phyloP scores from a whole-genome alignment of 2,888 invertebrate species.

The Nemurella pictetii region DNA sequence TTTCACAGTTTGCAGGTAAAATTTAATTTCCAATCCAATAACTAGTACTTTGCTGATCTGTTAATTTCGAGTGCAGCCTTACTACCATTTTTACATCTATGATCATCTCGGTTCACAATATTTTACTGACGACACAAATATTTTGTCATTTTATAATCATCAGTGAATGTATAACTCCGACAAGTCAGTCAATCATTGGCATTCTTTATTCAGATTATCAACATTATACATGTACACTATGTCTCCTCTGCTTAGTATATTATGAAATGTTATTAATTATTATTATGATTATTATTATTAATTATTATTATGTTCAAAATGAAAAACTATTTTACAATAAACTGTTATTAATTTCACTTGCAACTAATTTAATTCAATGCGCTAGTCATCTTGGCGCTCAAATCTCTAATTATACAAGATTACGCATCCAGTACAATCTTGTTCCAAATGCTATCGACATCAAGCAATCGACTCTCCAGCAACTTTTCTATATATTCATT shows the following conservation, averaged over 20 bases:
- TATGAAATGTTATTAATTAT: background rate
- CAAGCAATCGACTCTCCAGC: background rate
- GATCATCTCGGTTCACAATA: background rate
- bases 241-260: background rate
- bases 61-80: background rate
- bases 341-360: constrained; percentile 37
- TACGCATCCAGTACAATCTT: background rate
- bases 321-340: constrained; percentile 38
- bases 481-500: background rate
- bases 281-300: constrained; percentile 27
- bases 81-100: background rate
- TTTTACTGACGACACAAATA: background rate
- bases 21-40: no score
- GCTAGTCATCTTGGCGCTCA: no score
- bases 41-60: background rate
- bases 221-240: background rate
- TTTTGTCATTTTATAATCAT: background rate
- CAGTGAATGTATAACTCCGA: background rate
- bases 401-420: no score
- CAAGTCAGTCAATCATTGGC: background rate
- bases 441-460: background rate
- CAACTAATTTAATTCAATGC: no score
- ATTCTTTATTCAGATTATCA: background rate
- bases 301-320: constrained; percentile 35
- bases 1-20: no score